Evolutionary conservation across 2,888 invertebrate genomes (phyloP).

Genomic region (Trissolcus brochymenae): DNA sequence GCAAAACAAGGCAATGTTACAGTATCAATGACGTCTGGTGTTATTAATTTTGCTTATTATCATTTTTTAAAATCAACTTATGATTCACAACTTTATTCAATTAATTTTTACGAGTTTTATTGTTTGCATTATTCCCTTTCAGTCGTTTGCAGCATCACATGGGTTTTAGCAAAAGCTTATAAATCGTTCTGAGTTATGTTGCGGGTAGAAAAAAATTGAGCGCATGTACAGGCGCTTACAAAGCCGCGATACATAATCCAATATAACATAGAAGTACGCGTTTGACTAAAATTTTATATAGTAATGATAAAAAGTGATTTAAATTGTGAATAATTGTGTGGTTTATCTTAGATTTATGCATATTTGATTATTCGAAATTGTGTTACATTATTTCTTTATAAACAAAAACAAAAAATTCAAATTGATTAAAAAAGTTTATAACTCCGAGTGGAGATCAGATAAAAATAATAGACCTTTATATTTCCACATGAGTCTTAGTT

Average conservation of each 20-base stretch:
- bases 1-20: too few relatives aligned
- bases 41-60: too few relatives aligned
- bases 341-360: background rate
- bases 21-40: too few relatives aligned
- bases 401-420: too few relatives aligned
- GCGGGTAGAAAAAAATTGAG: constrained; percentile 31
- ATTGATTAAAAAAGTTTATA: background rate
- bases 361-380: background rate
- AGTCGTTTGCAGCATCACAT: constrained; percentile 8
- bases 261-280: constrained; percentile 12
- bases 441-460: background rate
- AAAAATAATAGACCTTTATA: background rate
- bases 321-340: too few relatives aligned
- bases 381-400: too few relatives aligned
- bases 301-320: constrained; percentile 10
- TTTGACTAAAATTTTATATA: constrained; percentile 26
- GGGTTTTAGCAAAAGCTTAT: constrained; percentile 35
- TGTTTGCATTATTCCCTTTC: constrained; percentile 24
- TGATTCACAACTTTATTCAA: constrained; percentile 11
- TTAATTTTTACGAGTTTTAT: constrained; percentile 12
- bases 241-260: constrained; percentile 22
- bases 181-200: constrained; percentile 41
- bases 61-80: background rate
- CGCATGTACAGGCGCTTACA: constrained; percentile 24
- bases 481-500: constrained; percentile 11